Conservation (phyloP, 1,140 invertebrate species). For the Meloidogyne exigua region DNA sequence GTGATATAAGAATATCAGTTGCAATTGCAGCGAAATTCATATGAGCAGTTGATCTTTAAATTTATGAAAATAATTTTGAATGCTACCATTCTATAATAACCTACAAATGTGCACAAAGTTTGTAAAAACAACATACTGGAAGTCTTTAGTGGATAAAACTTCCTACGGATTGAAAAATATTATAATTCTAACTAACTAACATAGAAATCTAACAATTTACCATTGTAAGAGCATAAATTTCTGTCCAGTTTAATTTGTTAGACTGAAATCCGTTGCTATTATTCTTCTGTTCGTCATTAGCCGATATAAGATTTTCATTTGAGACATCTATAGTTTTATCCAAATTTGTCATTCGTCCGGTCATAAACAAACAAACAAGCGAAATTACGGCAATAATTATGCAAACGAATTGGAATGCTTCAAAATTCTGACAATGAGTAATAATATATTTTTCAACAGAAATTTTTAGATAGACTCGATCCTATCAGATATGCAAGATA, state of each 20-base stretch:
- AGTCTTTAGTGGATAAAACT: slow-evolving; percentile 47
- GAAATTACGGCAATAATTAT: slow-evolving; percentile 56
- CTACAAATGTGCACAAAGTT: slow-evolving; percentile 61
- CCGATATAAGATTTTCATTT: background rate
- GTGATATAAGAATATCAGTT: slow-evolving; percentile 56
- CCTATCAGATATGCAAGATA: too few relatives aligned
- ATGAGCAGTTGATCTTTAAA: slow-evolving; percentile 45
- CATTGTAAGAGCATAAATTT: slow-evolving; percentile 10
- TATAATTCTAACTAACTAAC: background rate
- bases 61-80: background rate
- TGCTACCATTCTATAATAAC: background rate
- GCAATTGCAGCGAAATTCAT: slow-evolving; percentile 62
- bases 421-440: too few relatives aligned
- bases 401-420: slow-evolving; percentile 58
- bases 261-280: background rate
- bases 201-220: background rate
- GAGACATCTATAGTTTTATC: slow-evolving; percentile 12
- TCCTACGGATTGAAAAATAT: slow-evolving; percentile 18
- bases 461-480: too few relatives aligned
- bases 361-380: slow-evolving; percentile 44
- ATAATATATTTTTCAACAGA: too few relatives aligned
- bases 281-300: background rate
- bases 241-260: background rate
- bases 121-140: slow-evolving; percentile 48
- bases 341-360: slow-evolving; percentile 39